Conservation (phyloP, 2,797 vertebrate species). For the Sphenodon punctatus region DNA sequence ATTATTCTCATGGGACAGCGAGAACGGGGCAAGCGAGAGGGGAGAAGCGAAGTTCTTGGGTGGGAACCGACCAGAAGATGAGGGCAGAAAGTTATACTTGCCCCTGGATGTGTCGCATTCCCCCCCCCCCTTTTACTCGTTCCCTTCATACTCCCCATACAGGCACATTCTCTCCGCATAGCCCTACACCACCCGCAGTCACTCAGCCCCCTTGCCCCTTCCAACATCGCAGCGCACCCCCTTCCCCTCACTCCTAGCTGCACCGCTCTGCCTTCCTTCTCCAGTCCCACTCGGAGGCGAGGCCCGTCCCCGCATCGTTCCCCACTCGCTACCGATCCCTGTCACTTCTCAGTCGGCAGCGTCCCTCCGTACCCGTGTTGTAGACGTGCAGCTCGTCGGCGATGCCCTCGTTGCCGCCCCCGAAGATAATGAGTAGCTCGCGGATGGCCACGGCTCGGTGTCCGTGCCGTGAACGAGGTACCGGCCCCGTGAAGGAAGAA, state of each 20-base stretch:
- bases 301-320: too few relatives aligned
- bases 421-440: constrained; percentile 92
- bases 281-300: background rate
- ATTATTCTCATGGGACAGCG: too few relatives aligned
- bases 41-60: too few relatives aligned
- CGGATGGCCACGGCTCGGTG: constrained; percentile 93
- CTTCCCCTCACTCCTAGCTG: background rate
- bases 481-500: constrained; percentile 86
- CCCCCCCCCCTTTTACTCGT: too few relatives aligned
- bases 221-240: background rate
- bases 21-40: too few relatives aligned
- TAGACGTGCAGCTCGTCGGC: constrained; percentile 94
- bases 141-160: too few relatives aligned
- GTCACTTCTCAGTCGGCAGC: too few relatives aligned
- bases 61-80: too few relatives aligned
- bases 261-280: background rate
- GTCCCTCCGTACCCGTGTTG: constrained; percentile 86
- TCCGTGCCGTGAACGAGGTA: constrained; percentile 91
- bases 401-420: constrained; percentile 97
- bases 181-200: too few relatives aligned
- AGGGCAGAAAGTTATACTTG: too few relatives aligned
- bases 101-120: too few relatives aligned
- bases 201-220: rapidly evolving
- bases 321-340: background rate
- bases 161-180: too few relatives aligned